A percentile compares a stretch with the other conserved stretches of the same genome.
Evolutionary conservation across 2,797 vertebrate genomes (phyloP).

Genomic region (Tokudaia tokunoshimensis): DNA sequence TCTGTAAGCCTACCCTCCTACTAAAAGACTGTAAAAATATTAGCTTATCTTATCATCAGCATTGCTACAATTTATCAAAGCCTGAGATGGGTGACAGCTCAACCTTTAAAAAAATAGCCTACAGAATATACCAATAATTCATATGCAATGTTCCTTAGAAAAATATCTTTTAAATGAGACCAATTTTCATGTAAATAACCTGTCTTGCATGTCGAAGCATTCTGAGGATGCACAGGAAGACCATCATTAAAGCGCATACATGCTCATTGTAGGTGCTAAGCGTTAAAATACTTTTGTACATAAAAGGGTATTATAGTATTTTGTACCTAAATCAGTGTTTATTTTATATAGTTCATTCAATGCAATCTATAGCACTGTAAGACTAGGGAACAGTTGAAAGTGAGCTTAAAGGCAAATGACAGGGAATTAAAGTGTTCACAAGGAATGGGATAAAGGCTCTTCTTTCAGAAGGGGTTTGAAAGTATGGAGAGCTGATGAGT

Average conservation of each 20-base stretch:
- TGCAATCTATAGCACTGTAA: constrained; percentile 14
- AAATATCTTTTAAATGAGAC: constrained; percentile 55
- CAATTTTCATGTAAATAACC: constrained; percentile 48
- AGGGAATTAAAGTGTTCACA: neutral
- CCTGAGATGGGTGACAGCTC: neutral
- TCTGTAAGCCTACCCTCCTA: neutral
- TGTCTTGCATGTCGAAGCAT: constrained; percentile 63
- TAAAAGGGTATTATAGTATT: constrained; percentile 56
- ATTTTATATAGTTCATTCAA: constrained; percentile 60
- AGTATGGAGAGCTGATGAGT: neutral
- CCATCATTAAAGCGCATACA: constrained; percentile 71
- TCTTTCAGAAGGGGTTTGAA: constrained; percentile 34
- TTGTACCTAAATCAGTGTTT: constrained; percentile 49
- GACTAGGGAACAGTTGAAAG: neutral
- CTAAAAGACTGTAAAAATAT: neutral
- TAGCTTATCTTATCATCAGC: neutral
- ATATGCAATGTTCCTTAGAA: constrained; percentile 51
- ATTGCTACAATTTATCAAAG: constrained; percentile 32
- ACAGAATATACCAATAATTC: constrained; percentile 55
- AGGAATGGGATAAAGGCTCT: neutral
- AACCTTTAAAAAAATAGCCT: constrained; percentile 22
- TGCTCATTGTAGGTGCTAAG: constrained; percentile 59
- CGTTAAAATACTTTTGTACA: constrained; percentile 71
- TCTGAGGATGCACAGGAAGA: constrained; percentile 59
- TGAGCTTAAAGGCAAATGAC: constrained; percentile 32